A percentile compares a stretch with the other conserved stretches of the same genome.
Conservation (phyloP, 2,113 vertebrate genomes). For the Elachura formosa region DNA sequence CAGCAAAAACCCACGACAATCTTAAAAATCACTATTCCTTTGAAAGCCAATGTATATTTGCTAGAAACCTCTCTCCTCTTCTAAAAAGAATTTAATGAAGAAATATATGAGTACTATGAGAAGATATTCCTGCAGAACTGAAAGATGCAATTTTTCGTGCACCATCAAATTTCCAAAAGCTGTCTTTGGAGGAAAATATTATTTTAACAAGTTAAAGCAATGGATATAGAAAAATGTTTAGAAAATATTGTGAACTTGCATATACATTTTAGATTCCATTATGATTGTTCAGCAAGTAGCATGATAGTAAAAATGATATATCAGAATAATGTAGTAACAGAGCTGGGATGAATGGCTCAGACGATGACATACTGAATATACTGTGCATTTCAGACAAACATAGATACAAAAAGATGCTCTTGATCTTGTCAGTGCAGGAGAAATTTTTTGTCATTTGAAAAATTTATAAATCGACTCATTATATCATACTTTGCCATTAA, state of each 20-base stretch:
- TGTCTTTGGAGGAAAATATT: not conserved
- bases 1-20: too few relatives aligned
- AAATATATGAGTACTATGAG: not conserved
- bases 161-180: not conserved
- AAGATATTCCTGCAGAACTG: not conserved
- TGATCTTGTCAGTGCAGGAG: not conserved
- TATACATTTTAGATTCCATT: not conserved
- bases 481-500: not conserved
- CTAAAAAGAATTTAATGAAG: not conserved
- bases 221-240: not conserved
- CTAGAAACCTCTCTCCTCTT: not conserved
- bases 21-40: not conserved
- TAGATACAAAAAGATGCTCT: not conserved
- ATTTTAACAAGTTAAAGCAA: not conserved
- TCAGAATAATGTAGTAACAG: not conserved
- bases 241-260: not conserved
- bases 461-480: not conserved
- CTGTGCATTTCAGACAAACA: not conserved
- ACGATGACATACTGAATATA: not conserved
- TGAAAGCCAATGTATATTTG: not conserved
- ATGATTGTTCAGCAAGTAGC: not conserved
- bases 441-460: not conserved
- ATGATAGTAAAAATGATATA: not conserved
- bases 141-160: not conserved
- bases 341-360: not conserved